A percentile compares a stretch with the other conserved stretches of the same genome.
Conservation (phyloP, 1,140 invertebrate species). For the Bradynema listronoti region DNA sequence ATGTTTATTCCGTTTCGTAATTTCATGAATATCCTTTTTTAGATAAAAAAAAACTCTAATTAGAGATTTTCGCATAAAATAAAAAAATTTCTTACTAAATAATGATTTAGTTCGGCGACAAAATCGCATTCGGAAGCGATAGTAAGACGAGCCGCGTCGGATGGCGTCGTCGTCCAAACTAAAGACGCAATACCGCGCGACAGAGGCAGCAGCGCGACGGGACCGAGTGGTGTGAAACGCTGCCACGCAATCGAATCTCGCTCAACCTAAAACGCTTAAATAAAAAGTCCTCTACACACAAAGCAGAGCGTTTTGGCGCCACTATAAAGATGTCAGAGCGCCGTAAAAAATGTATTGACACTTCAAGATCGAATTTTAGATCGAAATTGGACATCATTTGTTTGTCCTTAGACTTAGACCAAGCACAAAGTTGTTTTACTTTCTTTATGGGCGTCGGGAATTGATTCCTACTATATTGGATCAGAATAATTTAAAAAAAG, state of each 20-base stretch:
- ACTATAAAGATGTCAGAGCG: no score
- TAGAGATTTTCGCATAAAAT: conserved; percentile 12
- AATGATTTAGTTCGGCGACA: conserved; percentile 78
- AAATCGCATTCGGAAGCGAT: conserved; percentile 71
- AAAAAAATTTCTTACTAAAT: conserved; percentile 66
- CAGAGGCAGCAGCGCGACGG: conserved; percentile 80
- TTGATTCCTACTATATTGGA: no score
- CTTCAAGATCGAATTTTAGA: no score
- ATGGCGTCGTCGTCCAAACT: conserved; percentile 77
- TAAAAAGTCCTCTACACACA: conserved; percentile 7
- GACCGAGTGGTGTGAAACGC: conserved; percentile 80
- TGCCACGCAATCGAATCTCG: conserved; percentile 87
- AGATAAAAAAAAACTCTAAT: neutral
- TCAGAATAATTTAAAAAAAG: no score
- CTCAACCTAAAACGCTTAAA: conserved; percentile 61
- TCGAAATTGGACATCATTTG: conserved; percentile 7
- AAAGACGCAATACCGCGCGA: conserved; percentile 72
- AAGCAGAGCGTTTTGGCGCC: no score
- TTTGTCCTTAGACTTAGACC: no score
- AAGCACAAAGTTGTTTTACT: no score
- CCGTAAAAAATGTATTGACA: no score
- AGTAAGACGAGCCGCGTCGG: conserved; percentile 69
- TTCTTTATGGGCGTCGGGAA: no score
- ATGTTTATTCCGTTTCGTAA: no score
- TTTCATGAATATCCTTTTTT: no score